Evolutionary conservation across 1,140 invertebrate genomes (phyloP).

Genomic region (Drosophila erecta): DNA sequence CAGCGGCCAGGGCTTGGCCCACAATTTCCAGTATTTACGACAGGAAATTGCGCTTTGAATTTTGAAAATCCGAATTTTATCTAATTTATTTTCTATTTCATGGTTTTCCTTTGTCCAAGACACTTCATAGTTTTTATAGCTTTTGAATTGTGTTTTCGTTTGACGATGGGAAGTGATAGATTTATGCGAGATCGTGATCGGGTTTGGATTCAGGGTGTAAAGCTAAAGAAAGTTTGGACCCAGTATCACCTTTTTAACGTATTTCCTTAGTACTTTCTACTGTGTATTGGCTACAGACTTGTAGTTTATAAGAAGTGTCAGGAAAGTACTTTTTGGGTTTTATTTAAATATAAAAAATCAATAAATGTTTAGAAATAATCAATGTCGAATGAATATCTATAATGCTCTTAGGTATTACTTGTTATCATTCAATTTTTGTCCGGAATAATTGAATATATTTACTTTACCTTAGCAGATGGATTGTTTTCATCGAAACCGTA

Average conservation of each 20-base stretch:
- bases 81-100: slow-evolving; percentile 50
- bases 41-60: slow-evolving; percentile 79
- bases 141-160: slow-evolving; percentile 51
- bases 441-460: too few relatives aligned
- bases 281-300: not conserved
- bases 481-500: not conserved
- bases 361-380: not conserved
- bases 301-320: not conserved
- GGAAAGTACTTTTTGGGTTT: not conserved
- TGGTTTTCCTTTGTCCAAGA: slow-evolving; percentile 34
- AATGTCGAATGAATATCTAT: not conserved
- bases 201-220: slow-evolving; percentile 1
- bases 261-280: slow-evolving; percentile 1
- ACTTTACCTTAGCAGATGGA: too few relatives aligned
- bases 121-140: slow-evolving; percentile 45
- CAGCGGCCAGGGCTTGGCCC: slow-evolving; percentile 60
- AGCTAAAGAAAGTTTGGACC: slow-evolving; percentile 28
- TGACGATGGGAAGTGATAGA: slow-evolving; percentile 59
- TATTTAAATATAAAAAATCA: not conserved
- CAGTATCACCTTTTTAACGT: not conserved
- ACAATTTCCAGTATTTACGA: slow-evolving; percentile 76
- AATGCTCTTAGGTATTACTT: too few relatives aligned
- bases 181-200: slow-evolving; percentile 68
- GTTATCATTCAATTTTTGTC: too few relatives aligned
- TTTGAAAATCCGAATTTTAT: slow-evolving; percentile 49